Base-by-base conservation (phyloP, 2,797 vertebrate species). In the Emydoidea blandingii region DNA sequence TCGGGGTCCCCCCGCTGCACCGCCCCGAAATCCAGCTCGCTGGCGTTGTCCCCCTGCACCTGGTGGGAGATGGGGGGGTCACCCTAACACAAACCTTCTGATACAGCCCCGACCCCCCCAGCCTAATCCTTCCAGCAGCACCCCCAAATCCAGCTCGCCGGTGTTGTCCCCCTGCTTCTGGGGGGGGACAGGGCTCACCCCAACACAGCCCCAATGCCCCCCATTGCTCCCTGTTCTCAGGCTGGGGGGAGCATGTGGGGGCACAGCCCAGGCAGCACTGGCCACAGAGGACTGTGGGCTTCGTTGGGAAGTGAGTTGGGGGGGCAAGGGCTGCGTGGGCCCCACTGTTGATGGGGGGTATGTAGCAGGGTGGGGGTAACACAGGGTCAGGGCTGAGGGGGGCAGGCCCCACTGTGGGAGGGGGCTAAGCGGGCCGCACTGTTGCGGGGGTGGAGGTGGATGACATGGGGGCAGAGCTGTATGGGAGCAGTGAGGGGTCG, bases 1-100 rank as follows among this genome's bases (percentile, higher is more conserved):
- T 99, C 99, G 0, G 99, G 98, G 27, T 99, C 99, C 23, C 99
- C 99, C 44, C 99, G 98, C 91, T 99, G 99, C 85, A 99, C 99
- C 0, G 99, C 99, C 3, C 99, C 99, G 23, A 99, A 98, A 95
- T 99, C 99, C 91, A 99, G 97, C 31, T 98, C 98, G 2, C 98
- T 99, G 86, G 98, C 97, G 29, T 99, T 99, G 95, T 99, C 99
- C 12, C 99, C 99, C 93, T 99, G 99, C 1, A 99, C 99, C 99
- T 99, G 92, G 2, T 21, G 50, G 27, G 10, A n/a, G 29, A n/a
- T 0, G 9, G 37, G 72, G 72, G 21, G 5, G 41, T 25, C 41
- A 76, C 41, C 72, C 47, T 1, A 5, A 23, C 21, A 72, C n/a
- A 6, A 37, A 44, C 3, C 37, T 18, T 3, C 37, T 44, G 31